These are phyloP conservation scores for Marmota monax DNA, from an alignment of 2,113 vertebrate species.

Conservation along the genomic window DNA sequence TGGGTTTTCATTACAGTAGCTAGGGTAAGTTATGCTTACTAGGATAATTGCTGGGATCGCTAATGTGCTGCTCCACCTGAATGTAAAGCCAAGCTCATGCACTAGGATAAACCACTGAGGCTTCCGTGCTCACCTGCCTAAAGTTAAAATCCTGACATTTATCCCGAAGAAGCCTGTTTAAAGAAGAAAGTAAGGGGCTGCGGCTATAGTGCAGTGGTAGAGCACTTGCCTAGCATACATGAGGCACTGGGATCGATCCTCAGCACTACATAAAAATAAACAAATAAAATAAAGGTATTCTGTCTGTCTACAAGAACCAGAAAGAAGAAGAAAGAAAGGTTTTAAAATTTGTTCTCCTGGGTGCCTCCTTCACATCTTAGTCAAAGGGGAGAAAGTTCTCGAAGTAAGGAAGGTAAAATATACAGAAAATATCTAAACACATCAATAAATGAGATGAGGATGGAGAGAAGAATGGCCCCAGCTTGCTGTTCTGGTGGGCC, in stretches of 20 bases:
- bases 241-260: no score
- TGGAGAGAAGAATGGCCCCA: neutral
- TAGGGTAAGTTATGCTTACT: neutral
- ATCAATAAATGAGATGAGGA: neutral
- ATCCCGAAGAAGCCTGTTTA: neutral
- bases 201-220: no score
- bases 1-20: neutral
- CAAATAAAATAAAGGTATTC: no score
- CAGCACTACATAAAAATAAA: no score
- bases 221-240: no score
- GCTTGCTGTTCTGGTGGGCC: neutral
- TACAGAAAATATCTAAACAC: neutral
- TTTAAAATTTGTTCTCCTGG: neutral
- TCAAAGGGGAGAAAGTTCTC: slow-evolving; percentile 33
- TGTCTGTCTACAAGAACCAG: no score
- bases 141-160: neutral
- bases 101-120: neutral
- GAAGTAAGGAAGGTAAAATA: neutral
- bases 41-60: neutral
- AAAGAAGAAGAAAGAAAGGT: neutral
- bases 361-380: neutral
- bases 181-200: neutral
- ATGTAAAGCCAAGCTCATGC: neutral
- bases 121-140: neutral
- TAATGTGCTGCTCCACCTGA: neutral